These are phyloP conservation scores for Volucella zonaria DNA, from an alignment of 2,888 invertebrate species.

Conservation along the genomic window DNA sequence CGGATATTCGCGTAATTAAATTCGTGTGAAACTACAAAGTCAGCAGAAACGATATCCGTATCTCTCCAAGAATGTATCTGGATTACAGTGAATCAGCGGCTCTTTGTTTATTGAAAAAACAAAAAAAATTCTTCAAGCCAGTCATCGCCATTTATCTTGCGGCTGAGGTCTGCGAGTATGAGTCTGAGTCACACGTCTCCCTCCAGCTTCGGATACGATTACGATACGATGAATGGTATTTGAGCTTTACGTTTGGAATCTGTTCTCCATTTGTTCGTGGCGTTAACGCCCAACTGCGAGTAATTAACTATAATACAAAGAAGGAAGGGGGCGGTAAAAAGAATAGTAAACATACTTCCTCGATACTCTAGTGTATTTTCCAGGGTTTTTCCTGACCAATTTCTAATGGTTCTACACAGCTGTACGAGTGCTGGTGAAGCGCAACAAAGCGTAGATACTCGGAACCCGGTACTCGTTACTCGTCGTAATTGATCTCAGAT, in stretches of 20 bases:
- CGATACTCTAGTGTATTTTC: constrained; percentile 40
- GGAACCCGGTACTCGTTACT: too few species aligned
- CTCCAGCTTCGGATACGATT: too few species aligned
- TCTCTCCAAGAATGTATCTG: too few species aligned
- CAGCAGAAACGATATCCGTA: too few species aligned
- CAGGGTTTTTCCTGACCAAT: background rate
- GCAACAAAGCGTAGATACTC: background rate
- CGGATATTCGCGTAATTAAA: too few species aligned
- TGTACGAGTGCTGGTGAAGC: too few species aligned
- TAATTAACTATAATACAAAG: constrained; percentile 24
- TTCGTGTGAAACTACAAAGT: too few species aligned
- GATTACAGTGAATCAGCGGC: background rate
- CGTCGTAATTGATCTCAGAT: constrained; percentile 59
- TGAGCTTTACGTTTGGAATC: background rate
- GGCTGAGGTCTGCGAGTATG: too few species aligned
- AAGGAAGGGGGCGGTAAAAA: background rate
- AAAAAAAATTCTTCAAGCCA: background rate
- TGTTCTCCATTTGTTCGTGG: constrained; percentile 18
- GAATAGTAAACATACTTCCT: constrained; percentile 25
- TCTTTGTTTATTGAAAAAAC: background rate
- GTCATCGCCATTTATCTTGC: constrained; percentile 47
- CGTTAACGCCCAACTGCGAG: constrained; percentile 44
- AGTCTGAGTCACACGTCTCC: constrained; percentile 40
- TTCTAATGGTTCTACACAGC: background rate
- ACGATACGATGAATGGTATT: constrained; percentile 39